These are phyloP conservation scores for Bathynomus jamesi DNA, from an alignment of 1,140 invertebrate species.

Conservation along the genomic window DNA sequence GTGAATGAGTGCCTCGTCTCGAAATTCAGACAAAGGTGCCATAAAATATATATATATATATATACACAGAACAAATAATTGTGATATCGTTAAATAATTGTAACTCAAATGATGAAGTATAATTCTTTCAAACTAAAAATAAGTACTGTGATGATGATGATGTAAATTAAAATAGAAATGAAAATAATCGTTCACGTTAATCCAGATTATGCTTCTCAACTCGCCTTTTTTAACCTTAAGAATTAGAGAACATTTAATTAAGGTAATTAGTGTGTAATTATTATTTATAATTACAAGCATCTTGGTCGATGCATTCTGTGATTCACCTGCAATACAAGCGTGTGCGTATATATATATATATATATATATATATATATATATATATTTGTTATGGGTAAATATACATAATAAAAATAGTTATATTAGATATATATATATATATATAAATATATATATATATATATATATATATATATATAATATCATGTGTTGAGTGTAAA, in stretches of 20 bases:
- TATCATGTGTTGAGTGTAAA: not conserved
- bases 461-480: not conserved
- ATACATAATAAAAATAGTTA: not conserved
- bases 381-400: not conserved
- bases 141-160: too few species aligned
- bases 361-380: slow-evolving; percentile 3
- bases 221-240: not conserved
- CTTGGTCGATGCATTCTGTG: not conserved
- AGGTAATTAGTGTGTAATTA: not conserved
- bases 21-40: too few species aligned
- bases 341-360: not conserved
- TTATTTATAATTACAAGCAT: not conserved
- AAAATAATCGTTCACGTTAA: too few species aligned
- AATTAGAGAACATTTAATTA: not conserved
- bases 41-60: too few species aligned
- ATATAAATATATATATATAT: not conserved
- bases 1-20: not conserved
- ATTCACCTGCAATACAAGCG: not conserved
- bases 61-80: too few species aligned
- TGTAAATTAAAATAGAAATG: too few species aligned
- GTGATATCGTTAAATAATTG: too few species aligned
- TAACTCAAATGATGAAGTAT: too few species aligned
- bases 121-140: too few species aligned
- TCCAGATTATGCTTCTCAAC: not conserved
- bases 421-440: slow-evolving; percentile 7